Evolutionary conservation across 2,797 vertebrate genomes (phyloP).

Genomic region (Morus bassanus): DNA sequence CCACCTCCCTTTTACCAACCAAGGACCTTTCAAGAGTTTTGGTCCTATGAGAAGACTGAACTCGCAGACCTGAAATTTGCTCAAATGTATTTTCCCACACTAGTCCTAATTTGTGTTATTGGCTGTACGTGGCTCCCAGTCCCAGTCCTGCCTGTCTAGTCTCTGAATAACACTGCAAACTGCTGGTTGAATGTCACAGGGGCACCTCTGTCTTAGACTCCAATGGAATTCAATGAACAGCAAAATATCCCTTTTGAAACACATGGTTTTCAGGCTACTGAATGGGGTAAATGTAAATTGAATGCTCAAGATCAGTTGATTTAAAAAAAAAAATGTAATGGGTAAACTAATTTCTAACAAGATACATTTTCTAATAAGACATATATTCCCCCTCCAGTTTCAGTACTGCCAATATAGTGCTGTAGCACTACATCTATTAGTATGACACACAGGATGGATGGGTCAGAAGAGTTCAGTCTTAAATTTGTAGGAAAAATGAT

Average conservation of each 20-base stretch:
- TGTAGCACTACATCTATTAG: not conserved
- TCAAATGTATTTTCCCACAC: not conserved
- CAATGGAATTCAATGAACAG: slow-evolving; percentile 12
- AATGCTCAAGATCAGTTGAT: not conserved
- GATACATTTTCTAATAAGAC: not conserved
- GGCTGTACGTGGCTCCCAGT: not conserved
- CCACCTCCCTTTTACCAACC: not conserved
- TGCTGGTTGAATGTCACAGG: slow-evolving; percentile 13
- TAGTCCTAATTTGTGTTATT: not conserved
- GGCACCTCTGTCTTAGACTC: not conserved
- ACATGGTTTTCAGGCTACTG: not conserved
- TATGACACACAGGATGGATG: not conserved
- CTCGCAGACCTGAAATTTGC: not conserved
- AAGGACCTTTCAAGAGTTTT: not conserved
- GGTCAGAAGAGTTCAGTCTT: not conserved
- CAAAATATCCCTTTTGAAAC: slow-evolving; percentile 49
- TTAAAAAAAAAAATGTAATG: not conserved
- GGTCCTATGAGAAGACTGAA: not conserved
- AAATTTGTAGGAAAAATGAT: not conserved
- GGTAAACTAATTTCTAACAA: not conserved
- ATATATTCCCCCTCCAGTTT: not conserved
- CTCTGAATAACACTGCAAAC: not conserved
- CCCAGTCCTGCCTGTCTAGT: not conserved
- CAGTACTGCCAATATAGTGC: not conserved
- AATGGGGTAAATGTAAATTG: not conserved